Evolutionary conservation across 2,888 invertebrate genomes (phyloP), one percentile per base, ranked within the genome.

Genomic region (Strigamia maritima): DNA sequence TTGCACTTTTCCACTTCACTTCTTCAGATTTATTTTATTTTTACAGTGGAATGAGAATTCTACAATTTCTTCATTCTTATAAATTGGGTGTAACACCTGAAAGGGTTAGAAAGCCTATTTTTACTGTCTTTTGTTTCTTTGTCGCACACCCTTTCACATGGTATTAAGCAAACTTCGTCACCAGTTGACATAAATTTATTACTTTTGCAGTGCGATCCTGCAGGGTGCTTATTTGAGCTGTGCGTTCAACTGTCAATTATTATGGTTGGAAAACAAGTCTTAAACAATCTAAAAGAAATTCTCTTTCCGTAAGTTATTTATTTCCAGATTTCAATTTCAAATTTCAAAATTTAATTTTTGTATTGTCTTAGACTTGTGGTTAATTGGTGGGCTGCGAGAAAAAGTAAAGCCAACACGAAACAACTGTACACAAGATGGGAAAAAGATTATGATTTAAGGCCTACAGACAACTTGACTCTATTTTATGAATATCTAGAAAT

Each of bases 401-500:
- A 91, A 0, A 94, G 94, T 83, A 89, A 91, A 16, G 91, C 91
- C 0, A 90, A 92, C 24, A 93, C 93, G 0, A 91, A 79, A 91
- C 80, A 79, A n/a, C 80, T 81, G 12, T 89, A 82, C 12, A 83
- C 85, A 16, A 85, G 91, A 1, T 98, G 97, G 97, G 97, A 98
- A 84, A 92, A 94, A 84, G 98, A 98, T 86, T 97, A 94, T 86
- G 94, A 95, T 82, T 89, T 98, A 80, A 93, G 94, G 82, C 94
- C 95, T 84, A 93, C 94, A 0, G 95, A 95, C 6, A 89, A 94
- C 78, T 88, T 97, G 80, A 95, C 96, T 0, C 89, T 98, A 0
- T 98, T 98, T 84, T 95, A 97, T 84, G 98, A 98, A 86, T 98
- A 98, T 85, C 88, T 98, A 44, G 98, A 98, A 89, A 98, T 98